Conservation (phyloP, 2,888 invertebrate genomes). For the Gryllus longicercus region DNA sequence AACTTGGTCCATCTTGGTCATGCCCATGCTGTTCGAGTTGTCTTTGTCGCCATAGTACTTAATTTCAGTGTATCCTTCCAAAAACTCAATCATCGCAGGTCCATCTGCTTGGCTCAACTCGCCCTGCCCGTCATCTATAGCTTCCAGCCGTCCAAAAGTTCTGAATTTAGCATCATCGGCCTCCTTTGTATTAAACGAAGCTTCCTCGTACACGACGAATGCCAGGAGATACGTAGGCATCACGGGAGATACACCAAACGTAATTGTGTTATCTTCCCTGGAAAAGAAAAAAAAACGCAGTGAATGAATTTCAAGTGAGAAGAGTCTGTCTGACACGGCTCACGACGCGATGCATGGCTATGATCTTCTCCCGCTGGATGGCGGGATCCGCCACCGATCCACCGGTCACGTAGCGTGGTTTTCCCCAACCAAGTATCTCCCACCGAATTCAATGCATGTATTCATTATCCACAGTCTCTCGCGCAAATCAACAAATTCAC, state of each 20-base stretch:
- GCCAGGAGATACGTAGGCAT: not conserved
- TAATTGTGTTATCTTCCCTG: not conserved
- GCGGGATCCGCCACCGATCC: too few relatives aligned
- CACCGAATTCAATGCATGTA: too few relatives aligned
- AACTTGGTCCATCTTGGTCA: conserved; percentile 72
- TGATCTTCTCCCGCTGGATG: too few relatives aligned
- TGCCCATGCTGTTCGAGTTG: not conserved
- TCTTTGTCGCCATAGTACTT: not conserved
- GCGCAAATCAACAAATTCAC: too few relatives aligned
- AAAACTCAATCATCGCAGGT: not conserved
- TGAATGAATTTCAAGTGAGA: too few relatives aligned
- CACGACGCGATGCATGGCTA: too few relatives aligned
- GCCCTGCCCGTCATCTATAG: not conserved
- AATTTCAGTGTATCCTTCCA: not conserved
- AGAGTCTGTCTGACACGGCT: too few relatives aligned
- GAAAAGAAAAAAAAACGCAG: too few relatives aligned
- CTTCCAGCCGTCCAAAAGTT: not conserved
- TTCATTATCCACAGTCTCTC: too few relatives aligned
- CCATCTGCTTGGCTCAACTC: not conserved
- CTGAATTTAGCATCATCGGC: not conserved
- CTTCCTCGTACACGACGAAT: not conserved
- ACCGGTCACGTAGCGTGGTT: too few relatives aligned
- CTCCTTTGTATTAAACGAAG: not conserved
- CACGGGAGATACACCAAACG: not conserved
- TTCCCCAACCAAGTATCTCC: too few relatives aligned